Evolutionary conservation across 2,113 vertebrate species (phyloP).

Genomic region (Zosterops pallidus): DNA sequence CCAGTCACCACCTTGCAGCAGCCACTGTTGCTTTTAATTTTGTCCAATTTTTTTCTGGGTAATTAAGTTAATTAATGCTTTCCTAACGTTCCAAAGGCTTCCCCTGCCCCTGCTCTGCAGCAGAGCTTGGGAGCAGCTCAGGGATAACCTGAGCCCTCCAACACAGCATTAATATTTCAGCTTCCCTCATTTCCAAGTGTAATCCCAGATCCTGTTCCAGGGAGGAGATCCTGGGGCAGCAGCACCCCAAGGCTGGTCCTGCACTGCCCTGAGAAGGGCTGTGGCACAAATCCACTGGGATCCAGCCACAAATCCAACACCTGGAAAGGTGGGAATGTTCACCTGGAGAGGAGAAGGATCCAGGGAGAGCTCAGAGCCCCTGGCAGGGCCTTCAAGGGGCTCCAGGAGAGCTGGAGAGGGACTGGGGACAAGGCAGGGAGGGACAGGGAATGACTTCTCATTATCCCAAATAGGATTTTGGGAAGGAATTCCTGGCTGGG

Average conservation of each 20-base stretch:
- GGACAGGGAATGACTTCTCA: background rate
- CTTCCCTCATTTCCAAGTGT: background rate
- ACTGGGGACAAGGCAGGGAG: background rate
- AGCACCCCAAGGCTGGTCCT: background rate
- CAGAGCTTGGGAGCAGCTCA: background rate
- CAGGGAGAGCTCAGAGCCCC: background rate
- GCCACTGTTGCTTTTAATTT: background rate
- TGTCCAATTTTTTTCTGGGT: accelerated
- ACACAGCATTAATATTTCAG: conserved; percentile 25
- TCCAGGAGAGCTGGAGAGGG: background rate
- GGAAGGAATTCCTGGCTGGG: background rate
- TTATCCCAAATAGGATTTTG: background rate
- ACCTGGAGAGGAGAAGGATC: background rate
- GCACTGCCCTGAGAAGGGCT: background rate
- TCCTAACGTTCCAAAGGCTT: background rate
- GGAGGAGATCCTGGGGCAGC: background rate
- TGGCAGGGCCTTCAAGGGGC: background rate
- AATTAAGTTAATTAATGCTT: background rate
- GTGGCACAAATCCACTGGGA: background rate
- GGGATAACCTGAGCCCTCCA: background rate
- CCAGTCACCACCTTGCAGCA: background rate
- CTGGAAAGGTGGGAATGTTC: background rate
- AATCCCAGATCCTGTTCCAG: background rate
- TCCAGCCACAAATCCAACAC: background rate
- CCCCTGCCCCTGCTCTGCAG: background rate